phyloP scores from a whole-genome alignment of 2,888 invertebrate genomes.

The Pyralis farinalis region DNA sequence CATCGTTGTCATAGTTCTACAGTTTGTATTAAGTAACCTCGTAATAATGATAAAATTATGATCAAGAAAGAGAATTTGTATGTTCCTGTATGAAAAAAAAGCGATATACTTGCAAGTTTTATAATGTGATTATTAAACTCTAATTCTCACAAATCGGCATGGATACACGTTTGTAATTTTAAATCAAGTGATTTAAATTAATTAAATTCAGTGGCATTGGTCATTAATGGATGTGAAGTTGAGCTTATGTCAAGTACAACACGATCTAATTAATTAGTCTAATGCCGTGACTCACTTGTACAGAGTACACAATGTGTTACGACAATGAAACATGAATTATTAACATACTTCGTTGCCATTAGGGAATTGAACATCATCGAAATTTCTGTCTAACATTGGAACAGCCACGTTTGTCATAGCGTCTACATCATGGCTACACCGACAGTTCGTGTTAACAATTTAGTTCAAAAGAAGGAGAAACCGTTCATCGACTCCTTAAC shows the following conservation, averaged over 20 bases:
- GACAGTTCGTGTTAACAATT: conserved; percentile 40
- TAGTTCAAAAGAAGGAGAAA: conserved; percentile 28
- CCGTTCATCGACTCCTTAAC: conserved; percentile 37
- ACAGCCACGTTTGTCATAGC: background rate
- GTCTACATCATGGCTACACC: conserved; percentile 33
- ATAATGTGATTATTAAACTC: too few species aligned
- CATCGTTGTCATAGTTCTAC: too few species aligned
- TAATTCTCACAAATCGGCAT: too few species aligned
- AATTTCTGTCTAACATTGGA: background rate
- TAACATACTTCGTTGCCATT: conserved; percentile 17
- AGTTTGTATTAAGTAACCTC: too few species aligned
- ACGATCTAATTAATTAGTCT: conserved; percentile 28
- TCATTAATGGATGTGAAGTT: background rate
- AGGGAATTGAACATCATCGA: conserved; percentile 15
- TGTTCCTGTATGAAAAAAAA: too few species aligned
- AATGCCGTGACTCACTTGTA: conserved; percentile 19
- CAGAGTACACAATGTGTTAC: conserved; percentile 8
- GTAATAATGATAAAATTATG: too few species aligned
- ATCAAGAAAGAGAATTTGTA: too few species aligned
- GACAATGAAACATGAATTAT: conserved; percentile 9
- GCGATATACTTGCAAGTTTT: too few species aligned
- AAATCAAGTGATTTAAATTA: too few species aligned
- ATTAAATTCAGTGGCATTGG: background rate
- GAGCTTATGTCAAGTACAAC: background rate
- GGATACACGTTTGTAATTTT: too few species aligned